These are phyloP conservation scores for Gymnobelideus leadbeateri DNA, from an alignment of 2,113 vertebrate genomes.

Conservation along the genomic window DNA sequence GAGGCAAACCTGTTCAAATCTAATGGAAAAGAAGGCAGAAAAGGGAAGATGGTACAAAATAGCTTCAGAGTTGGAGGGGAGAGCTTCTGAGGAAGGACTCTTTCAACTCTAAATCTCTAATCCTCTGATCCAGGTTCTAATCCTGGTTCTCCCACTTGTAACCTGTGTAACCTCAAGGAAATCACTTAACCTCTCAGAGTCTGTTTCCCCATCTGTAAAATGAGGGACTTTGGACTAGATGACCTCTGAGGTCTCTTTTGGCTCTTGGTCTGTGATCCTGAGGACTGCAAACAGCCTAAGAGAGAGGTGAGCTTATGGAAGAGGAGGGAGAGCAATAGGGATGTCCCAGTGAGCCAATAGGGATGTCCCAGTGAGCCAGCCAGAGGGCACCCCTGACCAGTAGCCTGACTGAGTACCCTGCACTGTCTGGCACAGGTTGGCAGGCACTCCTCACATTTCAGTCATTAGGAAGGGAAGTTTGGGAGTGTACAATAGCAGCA, in stretches of 20 bases:
- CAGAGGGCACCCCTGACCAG: background rate
- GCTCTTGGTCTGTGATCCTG: background rate
- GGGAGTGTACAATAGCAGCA: background rate
- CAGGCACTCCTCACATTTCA: background rate
- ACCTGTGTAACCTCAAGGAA: background rate
- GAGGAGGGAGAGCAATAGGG: background rate
- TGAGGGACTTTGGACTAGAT: background rate
- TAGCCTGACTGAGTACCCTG: background rate
- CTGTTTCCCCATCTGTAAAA: background rate
- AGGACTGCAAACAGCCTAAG: background rate
- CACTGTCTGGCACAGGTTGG: background rate
- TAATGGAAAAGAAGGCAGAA: background rate
- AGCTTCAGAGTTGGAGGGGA: background rate
- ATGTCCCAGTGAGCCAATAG: background rate
- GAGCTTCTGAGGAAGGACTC: background rate
- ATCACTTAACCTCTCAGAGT: background rate
- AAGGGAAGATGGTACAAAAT: background rate
- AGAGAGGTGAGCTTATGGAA: background rate
- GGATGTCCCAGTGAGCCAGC: background rate
- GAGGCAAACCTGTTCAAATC: background rate
- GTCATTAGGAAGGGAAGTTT: slow-evolving; percentile 9
- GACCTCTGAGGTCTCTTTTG: background rate
- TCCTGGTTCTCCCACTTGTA: background rate
- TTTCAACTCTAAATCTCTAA: background rate
- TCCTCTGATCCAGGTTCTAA: background rate